Conservation (phyloP, 2,113 vertebrate species). For the Irena cyanogastra region DNA sequence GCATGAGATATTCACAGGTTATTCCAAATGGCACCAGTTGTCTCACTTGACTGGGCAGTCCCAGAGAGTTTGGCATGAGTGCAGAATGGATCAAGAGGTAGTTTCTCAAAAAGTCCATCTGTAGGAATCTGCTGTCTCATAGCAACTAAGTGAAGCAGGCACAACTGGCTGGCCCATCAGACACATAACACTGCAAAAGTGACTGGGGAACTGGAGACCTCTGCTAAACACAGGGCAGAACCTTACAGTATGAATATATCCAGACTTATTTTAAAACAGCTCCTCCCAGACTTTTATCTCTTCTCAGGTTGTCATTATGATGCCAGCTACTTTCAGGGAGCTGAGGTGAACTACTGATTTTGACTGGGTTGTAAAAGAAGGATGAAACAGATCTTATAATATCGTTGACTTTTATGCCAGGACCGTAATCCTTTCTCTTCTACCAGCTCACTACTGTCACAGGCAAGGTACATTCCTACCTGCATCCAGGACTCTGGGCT, state of each 20-base stretch:
- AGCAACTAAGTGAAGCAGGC: not conserved
- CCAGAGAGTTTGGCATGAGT: not conserved
- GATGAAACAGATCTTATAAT: not conserved
- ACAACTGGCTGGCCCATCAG: not conserved
- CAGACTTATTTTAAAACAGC: not conserved
- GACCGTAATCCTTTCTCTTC: not conserved
- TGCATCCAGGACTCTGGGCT: not conserved
- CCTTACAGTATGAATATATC: not conserved
- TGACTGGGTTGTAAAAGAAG: not conserved
- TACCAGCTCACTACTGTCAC: not conserved
- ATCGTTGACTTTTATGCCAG: not conserved
- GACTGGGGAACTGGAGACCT: not conserved
- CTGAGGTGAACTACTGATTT: not conserved
- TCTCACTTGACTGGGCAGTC: not conserved
- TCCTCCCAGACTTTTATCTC: not conserved
- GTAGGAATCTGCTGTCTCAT: not conserved
- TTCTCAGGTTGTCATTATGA: not conserved
- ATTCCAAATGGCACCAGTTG: not conserved
- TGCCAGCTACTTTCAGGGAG: not conserved
- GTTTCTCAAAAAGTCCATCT: not conserved
- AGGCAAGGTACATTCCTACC: not conserved
- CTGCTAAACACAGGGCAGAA: not conserved
- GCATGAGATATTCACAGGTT: not conserved
- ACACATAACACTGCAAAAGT: not conserved
- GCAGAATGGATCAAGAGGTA: not conserved